These are phyloP conservation scores for Drosophila lacertosa DNA, from an alignment of 1,140 invertebrate genomes.

Conservation along the genomic window DNA sequence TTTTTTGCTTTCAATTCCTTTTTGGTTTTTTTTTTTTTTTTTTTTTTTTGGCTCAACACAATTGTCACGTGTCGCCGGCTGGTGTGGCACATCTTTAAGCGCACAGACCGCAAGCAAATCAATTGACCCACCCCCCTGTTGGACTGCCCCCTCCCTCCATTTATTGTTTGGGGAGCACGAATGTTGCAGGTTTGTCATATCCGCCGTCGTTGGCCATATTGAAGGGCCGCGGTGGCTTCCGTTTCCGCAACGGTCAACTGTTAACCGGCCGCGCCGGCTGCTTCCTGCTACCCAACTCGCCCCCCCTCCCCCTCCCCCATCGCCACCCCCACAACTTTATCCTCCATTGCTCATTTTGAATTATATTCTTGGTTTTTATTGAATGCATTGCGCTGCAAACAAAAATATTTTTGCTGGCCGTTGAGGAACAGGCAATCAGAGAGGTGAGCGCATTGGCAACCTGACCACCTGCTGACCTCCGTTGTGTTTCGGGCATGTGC, in stretches of 20 bases:
- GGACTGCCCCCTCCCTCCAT: no score
- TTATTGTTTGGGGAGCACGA: conserved; percentile 7
- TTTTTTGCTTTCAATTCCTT: no score
- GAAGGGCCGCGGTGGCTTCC: conserved; percentile 50
- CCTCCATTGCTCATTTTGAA: neutral
- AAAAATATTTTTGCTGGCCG: no score
- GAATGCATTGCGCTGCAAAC: conserved; percentile 25
- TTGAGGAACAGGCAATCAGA: no score
- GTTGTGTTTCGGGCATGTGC: conserved; percentile 9
- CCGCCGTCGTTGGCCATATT: conserved; percentile 48
- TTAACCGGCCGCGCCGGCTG: conserved; percentile 17
- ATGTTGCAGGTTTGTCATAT: conserved; percentile 58
- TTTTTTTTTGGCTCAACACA: neutral
- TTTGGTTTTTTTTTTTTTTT: neutral
- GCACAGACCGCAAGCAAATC: conserved; percentile 1
- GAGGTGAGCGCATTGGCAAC: no score
- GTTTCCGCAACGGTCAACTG: conserved; percentile 54
- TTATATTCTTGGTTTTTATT: neutral
- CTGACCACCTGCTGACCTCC: conserved; percentile 70
- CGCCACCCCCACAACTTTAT: no score
- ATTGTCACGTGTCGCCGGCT: conserved; percentile 6
- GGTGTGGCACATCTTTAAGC: conserved; percentile 1
- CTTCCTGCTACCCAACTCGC: conserved; percentile 23
- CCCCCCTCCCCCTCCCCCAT: neutral
- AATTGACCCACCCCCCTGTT: neutral